These are phyloP conservation scores for Pseudoips prasinana DNA, from an alignment of 2,888 invertebrate species.

Conservation along the genomic window DNA sequence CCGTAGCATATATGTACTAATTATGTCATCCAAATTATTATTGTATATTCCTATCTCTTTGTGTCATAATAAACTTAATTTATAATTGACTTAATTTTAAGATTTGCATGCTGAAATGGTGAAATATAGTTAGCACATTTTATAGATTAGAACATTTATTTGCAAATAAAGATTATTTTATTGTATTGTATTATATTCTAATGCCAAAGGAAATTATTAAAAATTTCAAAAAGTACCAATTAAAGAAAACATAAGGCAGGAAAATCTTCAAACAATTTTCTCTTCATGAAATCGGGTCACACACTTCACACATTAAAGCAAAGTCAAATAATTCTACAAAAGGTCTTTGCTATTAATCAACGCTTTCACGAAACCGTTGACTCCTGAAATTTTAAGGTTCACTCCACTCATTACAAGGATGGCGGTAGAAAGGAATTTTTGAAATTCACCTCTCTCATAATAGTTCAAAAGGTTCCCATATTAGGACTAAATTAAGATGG, in stretches of 20 bases:
- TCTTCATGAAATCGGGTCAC: constrained; percentile 18
- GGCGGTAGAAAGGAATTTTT: constrained; percentile 31
- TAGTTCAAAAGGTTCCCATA: constrained; percentile 29
- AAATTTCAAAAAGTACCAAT: too few species aligned
- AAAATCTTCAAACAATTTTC: constrained; percentile 9
- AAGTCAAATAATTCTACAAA: constrained; percentile 30
- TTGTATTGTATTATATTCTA: too few species aligned
- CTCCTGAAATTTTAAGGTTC: constrained; percentile 31
- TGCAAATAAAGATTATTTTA: too few species aligned
- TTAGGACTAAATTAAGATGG: constrained; percentile 23
- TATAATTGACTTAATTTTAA: too few species aligned
- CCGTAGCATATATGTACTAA: too few species aligned
- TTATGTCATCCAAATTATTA: too few species aligned
- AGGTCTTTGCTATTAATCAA: constrained; percentile 34
- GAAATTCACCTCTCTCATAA: constrained; percentile 31
- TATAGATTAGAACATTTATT: too few species aligned
- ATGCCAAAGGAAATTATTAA: too few species aligned
- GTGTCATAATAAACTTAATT: too few species aligned
- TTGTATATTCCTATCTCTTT: too few species aligned
- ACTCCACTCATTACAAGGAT: constrained; percentile 33
- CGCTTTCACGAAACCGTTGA: constrained; percentile 27
- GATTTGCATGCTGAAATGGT: too few species aligned
- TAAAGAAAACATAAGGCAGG: background rate
- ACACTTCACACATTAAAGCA: constrained; percentile 21
- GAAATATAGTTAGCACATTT: too few species aligned